phyloP scores from a whole-genome alignment of 2,888 invertebrate genomes.

The Acrocera orbiculus region DNA sequence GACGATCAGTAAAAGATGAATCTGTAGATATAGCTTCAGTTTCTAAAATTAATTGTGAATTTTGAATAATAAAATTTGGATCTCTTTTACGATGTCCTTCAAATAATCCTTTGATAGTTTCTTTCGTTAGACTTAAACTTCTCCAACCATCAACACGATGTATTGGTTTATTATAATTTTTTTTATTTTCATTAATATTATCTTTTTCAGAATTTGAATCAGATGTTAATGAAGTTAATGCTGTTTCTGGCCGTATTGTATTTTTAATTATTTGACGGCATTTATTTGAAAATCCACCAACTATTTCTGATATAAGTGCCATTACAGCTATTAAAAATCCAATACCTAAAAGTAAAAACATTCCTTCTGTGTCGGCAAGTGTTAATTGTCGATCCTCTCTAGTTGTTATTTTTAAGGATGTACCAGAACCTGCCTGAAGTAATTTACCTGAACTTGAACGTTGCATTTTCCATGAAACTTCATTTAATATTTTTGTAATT shows the following conservation, averaged over 20 bases:
- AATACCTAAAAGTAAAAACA: slow-evolving; percentile 54
- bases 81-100: slow-evolving; percentile 17
- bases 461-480: slow-evolving; percentile 56
- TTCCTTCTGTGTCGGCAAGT: slow-evolving; percentile 64
- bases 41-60: slow-evolving; percentile 14
- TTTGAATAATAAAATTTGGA: slow-evolving; percentile 14
- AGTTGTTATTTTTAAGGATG: slow-evolving; percentile 28
- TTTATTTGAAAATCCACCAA: slow-evolving; percentile 47
- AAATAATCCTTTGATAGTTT: slow-evolving; percentile 24
- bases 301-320: slow-evolving; percentile 48
- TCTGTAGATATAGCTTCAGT: slow-evolving; percentile 12
- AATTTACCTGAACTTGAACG: slow-evolving; percentile 41
- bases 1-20: too few species aligned
- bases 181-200: slow-evolving; percentile 12
- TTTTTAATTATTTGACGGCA: slow-evolving; percentile 31
- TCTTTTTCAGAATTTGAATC: slow-evolving; percentile 14
- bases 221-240: slow-evolving; percentile 18
- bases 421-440: slow-evolving; percentile 39
- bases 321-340: slow-evolving; percentile 48
- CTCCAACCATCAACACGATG: slow-evolving; percentile 20
- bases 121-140: slow-evolving; percentile 24
- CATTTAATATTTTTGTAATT: slow-evolving; percentile 44
- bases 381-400: slow-evolving; percentile 56
- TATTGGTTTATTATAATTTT: slow-evolving; percentile 14
- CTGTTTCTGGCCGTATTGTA: slow-evolving; percentile 17